Evolutionary conservation across 2,888 invertebrate genomes (phyloP), one percentile per base, ranked within the genome.

Genomic region (Nezara viridula): DNA sequence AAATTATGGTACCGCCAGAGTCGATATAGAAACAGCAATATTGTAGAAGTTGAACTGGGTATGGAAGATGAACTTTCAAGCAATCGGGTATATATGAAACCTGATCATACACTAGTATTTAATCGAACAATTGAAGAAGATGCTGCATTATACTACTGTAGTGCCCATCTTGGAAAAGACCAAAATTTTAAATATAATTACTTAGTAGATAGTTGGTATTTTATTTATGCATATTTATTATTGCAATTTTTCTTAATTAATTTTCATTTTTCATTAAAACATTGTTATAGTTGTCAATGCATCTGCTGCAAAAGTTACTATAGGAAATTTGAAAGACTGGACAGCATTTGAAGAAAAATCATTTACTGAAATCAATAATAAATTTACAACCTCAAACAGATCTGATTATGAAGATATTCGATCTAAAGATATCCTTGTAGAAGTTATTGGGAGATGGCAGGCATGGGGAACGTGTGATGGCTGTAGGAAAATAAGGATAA

Each of bases 401-500:
- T 55, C 60, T 4, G 89, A 90, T 50, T 85, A 52, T n/a, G 37
- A 21, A 32, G 47, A 50, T 44, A 73, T 89, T 44, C 47, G 81
- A 27, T 47, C 81, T 21, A 49, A 47, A 32, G 89, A 86, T 32
- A 52, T 89, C 7, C 24, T 60, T 21, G 60, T 50, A 92, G 93
- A 14, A 92, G 90, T 77, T 89, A 86, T 44, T 88, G 89, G 94
- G 6, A 93, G 94, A 91, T 95, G 94, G 95, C 93, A 93, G 89
- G 91, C 93, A 5, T 95, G 94, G 94, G 92, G 94, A 7, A 91
- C 92, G n/a, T 95, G 95, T 91, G 93, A 94, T 91, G 92, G 93
- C 37, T 94, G 94, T 91, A 92, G 85, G 94, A 94, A 60, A 90
- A 93, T 73, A 92, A 92, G 92, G 91, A 93, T 93, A 85, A 93